Conservation (phyloP, 2,888 invertebrate genomes). For the Polietes domitor region DNA sequence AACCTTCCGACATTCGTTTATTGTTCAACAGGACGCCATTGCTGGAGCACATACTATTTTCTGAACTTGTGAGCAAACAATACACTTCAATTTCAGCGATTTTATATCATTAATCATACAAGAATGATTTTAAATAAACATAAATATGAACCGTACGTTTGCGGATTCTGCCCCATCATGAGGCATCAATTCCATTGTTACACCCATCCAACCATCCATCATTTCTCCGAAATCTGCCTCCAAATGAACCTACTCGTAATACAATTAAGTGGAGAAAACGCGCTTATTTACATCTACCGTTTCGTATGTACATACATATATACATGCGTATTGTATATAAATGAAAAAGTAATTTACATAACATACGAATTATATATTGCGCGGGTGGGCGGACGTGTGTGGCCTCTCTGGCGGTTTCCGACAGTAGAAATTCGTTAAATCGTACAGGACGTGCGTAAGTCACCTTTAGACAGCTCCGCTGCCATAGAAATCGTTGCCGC, state of each 20-base stretch:
- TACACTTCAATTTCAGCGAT: conserved; percentile 39
- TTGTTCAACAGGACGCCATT: not conserved
- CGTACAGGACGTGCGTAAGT: not conserved
- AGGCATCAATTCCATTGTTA: not conserved
- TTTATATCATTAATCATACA: conserved; percentile 51
- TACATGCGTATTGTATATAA: not conserved
- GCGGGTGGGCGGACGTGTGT: not conserved
- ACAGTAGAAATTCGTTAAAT: not conserved
- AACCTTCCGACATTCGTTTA: not conserved
- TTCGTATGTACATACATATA: not conserved
- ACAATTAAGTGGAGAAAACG: conserved; percentile 8
- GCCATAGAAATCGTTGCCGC: not conserved
- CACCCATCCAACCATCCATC: too few species aligned
- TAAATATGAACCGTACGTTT: not conserved
- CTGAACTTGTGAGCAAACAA: not conserved
- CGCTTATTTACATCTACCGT: not conserved
- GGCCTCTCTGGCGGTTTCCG: not conserved
- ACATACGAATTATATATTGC: conserved; percentile 22
- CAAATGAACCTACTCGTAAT: conserved; percentile 19
- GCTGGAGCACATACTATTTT: not conserved
- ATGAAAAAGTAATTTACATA: conserved; percentile 20
- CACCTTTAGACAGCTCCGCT: not conserved
- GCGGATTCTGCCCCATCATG: conserved; percentile 10
- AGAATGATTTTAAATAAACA: conserved; percentile 49
- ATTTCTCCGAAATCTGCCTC: not conserved